A percentile compares a stretch with the other conserved stretches of the same genome.
phyloP scores from a whole-genome alignment of 2,113 vertebrate genomes.

The Hiodon tergisus region DNA sequence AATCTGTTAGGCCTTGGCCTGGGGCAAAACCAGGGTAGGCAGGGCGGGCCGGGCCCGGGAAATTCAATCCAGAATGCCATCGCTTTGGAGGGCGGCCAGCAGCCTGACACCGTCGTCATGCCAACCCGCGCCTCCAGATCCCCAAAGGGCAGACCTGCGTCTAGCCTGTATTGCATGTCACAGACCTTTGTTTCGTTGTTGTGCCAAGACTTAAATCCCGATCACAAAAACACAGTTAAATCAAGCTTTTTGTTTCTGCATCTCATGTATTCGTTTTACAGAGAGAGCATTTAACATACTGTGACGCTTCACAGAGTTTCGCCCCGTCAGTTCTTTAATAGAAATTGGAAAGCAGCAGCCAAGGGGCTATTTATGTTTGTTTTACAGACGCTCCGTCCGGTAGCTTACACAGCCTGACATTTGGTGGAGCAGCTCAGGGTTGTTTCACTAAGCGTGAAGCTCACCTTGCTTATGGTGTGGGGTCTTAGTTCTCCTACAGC shows the following conservation, averaged over 20 bases:
- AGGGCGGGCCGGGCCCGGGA: slow-evolving; percentile 43
- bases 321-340: no score
- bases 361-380: no score
- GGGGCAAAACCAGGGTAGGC: slow-evolving; percentile 41
- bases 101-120: slow-evolving; percentile 64
- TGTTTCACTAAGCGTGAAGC: not conserved
- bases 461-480: not conserved
- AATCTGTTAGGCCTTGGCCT: slow-evolving; percentile 69
- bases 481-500: no score
- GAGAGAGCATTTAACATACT: not conserved
- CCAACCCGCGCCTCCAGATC: slow-evolving; percentile 50
- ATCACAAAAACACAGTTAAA: not conserved
- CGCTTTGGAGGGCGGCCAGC: slow-evolving; percentile 62
- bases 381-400: no score
- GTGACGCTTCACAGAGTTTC: not conserved
- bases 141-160: slow-evolving; percentile 53
- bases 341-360: no score
- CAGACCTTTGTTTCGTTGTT: not conserved
- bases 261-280: not conserved
- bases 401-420: not conserved
- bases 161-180: slow-evolving; percentile 35
- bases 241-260: not conserved
- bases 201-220: not conserved
- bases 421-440: slow-evolving; percentile 4
- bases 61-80: slow-evolving; percentile 66